Evolutionary conservation across 2,888 invertebrate species (phyloP).

Genomic region (Leucophora obtusa): DNA sequence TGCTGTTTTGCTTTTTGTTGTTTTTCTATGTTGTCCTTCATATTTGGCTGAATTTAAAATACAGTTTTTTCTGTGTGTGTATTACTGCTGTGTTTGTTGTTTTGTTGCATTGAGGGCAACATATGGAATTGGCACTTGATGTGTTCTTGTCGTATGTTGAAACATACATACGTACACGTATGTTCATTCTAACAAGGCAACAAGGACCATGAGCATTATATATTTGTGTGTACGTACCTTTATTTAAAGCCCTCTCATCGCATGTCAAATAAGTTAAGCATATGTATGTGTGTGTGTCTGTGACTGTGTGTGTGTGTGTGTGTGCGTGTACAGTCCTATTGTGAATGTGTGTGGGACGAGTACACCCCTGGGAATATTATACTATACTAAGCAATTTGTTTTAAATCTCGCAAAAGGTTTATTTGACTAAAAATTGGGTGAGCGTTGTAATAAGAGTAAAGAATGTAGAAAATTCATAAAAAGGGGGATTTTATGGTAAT

Average conservation of each 20-base stretch:
- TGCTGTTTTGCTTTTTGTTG: conserved; percentile 12
- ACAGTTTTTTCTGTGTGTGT: conserved; percentile 18
- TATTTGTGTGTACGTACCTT: not conserved
- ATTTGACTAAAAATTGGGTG: conserved; percentile 53
- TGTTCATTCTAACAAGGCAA: not conserved
- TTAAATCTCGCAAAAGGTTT: conserved; percentile 58
- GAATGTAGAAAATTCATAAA: conserved; percentile 16
- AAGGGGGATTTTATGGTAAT: conserved; percentile 58
- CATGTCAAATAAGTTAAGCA: conserved; percentile 49
- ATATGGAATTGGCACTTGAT: conserved; percentile 63
- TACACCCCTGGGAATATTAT: conserved; percentile 62
- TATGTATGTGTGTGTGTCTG: not conserved
- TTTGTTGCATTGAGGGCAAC: conserved; percentile 57
- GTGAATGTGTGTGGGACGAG: conserved; percentile 57
- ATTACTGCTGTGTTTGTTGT: conserved; percentile 14
- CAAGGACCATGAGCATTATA: conserved; percentile 5
- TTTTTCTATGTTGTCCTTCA: conserved; percentile 45
- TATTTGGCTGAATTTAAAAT: conserved; percentile 51
- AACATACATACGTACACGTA: conserved; percentile 6
- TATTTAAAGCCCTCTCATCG: conserved; percentile 57
- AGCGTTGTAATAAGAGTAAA: conserved; percentile 40
- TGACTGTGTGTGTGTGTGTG: conserved; percentile 6
- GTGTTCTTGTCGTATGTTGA: conserved; percentile 30
- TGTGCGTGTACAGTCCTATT: conserved; percentile 21
- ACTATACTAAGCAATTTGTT: conserved; percentile 52